phyloP scores from a whole-genome alignment of 2,888 invertebrate genomes.

The Nomada ferruginata region DNA sequence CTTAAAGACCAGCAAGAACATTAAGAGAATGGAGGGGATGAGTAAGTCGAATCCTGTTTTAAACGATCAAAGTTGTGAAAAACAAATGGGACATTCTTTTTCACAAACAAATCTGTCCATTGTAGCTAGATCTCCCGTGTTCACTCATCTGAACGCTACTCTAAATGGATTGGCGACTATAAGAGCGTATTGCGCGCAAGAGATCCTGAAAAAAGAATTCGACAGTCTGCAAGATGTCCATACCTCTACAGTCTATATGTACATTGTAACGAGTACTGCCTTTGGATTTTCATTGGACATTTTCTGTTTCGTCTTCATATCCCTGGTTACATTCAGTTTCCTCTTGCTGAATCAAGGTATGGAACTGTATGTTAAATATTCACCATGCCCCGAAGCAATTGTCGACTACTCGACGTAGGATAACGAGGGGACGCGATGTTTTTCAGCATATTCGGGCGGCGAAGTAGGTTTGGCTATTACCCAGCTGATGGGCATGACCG shows the following conservation, averaged over 20 bases:
- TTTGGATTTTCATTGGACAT: slow-evolving; percentile 87
- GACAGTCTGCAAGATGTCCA: slow-evolving; percentile 86
- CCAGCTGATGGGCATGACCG: slow-evolving; percentile 84
- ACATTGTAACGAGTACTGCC: slow-evolving; percentile 83
- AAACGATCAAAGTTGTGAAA: too few relatives aligned
- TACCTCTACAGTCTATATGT: slow-evolving; percentile 84
- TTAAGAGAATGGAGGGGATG: slow-evolving; percentile 88
- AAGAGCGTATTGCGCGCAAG: slow-evolving; percentile 88
- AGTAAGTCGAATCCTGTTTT: slow-evolving; percentile 83
- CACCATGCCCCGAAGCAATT: neutral
- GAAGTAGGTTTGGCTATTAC: slow-evolving; percentile 85
- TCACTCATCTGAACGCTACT: slow-evolving; percentile 90
- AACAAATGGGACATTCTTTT: neutral
- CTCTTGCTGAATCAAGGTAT: slow-evolving; percentile 80
- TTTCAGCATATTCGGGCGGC: slow-evolving; percentile 78
- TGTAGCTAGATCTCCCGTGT: slow-evolving; percentile 92
- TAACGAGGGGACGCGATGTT: neutral
- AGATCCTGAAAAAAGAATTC: slow-evolving; percentile 87
- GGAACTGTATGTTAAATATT: slow-evolving; percentile 25
- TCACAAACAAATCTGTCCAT: slow-evolving; percentile 35
- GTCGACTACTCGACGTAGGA: neutral
- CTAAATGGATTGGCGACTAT: slow-evolving; percentile 91
- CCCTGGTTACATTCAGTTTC: slow-evolving; percentile 89
- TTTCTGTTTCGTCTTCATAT: slow-evolving; percentile 87
- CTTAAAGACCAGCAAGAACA: slow-evolving; percentile 89